A percentile compares a stretch with the other conserved stretches of the same genome.
Evolutionary conservation across 2,113 vertebrate species (phyloP).

Genomic region (Leucopsar rothschildi): DNA sequence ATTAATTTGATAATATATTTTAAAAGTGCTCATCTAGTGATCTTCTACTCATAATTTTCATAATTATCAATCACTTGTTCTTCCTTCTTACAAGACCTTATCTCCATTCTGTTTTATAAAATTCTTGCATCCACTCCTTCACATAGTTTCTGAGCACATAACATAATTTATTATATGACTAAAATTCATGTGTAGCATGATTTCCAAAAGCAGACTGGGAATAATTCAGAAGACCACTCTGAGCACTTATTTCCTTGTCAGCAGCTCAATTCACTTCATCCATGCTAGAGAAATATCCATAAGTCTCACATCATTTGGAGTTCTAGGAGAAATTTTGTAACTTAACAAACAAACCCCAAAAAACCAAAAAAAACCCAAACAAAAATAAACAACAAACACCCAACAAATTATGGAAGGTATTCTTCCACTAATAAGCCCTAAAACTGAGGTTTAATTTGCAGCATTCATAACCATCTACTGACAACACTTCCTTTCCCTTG

Average conservation of each 20-base stretch:
- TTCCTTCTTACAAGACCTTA: neutral
- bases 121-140: neutral
- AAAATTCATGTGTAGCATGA: neutral
- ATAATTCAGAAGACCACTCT: neutral
- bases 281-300: neutral
- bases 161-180: neutral
- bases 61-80: neutral
- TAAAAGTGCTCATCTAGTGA: neutral
- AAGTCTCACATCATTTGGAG: neutral
- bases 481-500: neutral
- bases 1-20: neutral
- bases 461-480: neutral
- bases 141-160: neutral
- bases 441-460: neutral
- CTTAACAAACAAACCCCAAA: neutral
- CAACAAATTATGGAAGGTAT: neutral
- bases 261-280: neutral
- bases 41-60: neutral
- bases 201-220: neutral
- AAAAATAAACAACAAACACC: no score
- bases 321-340: neutral
- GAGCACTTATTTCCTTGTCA: neutral
- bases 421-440: neutral
- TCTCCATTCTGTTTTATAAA: neutral
- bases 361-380: neutral